Evolutionary conservation across 2,797 vertebrate species (phyloP).

Genomic region (Distichodus sexfasciatus): DNA sequence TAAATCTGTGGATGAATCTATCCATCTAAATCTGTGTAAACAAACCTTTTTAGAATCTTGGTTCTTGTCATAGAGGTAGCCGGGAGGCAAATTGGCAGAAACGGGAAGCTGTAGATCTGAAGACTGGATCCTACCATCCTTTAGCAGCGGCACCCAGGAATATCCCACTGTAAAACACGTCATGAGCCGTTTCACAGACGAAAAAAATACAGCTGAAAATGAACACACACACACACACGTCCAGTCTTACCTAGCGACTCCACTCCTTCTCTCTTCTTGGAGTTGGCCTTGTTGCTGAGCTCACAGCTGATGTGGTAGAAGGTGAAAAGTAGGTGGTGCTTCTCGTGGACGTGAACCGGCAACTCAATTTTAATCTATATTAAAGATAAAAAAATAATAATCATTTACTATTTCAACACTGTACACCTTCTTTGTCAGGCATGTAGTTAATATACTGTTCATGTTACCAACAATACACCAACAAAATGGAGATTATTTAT

Average conservation of each 20-base stretch:
- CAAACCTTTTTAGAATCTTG: slow-evolving; percentile 84
- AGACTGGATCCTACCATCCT: slow-evolving; percentile 85
- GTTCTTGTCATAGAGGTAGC: slow-evolving; percentile 80
- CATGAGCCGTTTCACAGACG: background rate
- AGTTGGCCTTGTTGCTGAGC: slow-evolving; percentile 87
- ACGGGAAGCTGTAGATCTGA: slow-evolving; percentile 84
- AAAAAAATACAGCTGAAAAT: background rate
- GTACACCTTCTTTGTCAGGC: background rate
- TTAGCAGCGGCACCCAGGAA: slow-evolving; percentile 86
- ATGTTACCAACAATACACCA: background rate
- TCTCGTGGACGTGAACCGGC: slow-evolving; percentile 92
- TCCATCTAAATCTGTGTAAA: no score
- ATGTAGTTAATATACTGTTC: background rate
- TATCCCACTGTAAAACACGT: slow-evolving; percentile 83
- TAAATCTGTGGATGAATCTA: background rate
- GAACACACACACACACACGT: slow-evolving; percentile 37
- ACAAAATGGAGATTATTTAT: background rate
- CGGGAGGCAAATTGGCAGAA: slow-evolving; percentile 82
- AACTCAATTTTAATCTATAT: slow-evolving; percentile 93
- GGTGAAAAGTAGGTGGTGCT: slow-evolving; percentile 94
- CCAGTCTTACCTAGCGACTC: slow-evolving; percentile 84
- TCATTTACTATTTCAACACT: background rate
- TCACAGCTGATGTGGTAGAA: slow-evolving; percentile 98
- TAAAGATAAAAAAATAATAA: background rate
- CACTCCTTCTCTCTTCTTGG: slow-evolving; percentile 89